A percentile compares a stretch with the other conserved stretches of the same genome.
Evolutionary conservation across 2,797 vertebrate species (phyloP).

Genomic region (Alosa sapidissima): DNA sequence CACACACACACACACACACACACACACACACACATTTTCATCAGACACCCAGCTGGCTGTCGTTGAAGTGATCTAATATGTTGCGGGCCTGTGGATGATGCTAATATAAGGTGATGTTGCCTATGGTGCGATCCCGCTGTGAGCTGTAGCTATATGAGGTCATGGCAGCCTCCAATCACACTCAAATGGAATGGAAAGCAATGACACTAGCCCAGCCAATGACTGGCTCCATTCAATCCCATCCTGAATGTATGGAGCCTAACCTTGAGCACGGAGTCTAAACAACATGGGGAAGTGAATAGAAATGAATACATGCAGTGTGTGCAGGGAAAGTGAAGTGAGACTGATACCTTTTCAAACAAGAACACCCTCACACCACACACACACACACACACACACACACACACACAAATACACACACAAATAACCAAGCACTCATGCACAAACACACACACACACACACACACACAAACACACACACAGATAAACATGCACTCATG

Average conservation of each 20-base stretch:
- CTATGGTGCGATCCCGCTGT: neutral
- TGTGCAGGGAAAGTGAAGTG: neutral
- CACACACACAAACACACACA: too few species aligned
- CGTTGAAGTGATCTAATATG: neutral
- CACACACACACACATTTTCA: neutral
- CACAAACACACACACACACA: neutral
- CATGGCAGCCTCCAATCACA: neutral
- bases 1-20: neutral
- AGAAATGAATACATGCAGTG: neutral
- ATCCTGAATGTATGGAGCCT: neutral
- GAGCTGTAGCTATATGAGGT: neutral
- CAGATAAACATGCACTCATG: too few species aligned
- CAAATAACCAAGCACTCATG: too few species aligned
- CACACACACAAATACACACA: neutral
- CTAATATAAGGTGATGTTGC: neutral
- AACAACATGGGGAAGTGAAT: neutral
- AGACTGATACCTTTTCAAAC: neutral
- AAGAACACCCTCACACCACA: neutral
- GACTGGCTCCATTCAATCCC: neutral
- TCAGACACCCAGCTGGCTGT: neutral
- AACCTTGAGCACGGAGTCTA: neutral
- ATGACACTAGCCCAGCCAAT: neutral
- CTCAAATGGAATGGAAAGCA: neutral
- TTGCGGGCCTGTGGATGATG: neutral
- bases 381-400: too few species aligned